These are phyloP conservation scores for Calidris pugnax DNA, from an alignment of 2,113 vertebrate species.

Conservation along the genomic window DNA sequence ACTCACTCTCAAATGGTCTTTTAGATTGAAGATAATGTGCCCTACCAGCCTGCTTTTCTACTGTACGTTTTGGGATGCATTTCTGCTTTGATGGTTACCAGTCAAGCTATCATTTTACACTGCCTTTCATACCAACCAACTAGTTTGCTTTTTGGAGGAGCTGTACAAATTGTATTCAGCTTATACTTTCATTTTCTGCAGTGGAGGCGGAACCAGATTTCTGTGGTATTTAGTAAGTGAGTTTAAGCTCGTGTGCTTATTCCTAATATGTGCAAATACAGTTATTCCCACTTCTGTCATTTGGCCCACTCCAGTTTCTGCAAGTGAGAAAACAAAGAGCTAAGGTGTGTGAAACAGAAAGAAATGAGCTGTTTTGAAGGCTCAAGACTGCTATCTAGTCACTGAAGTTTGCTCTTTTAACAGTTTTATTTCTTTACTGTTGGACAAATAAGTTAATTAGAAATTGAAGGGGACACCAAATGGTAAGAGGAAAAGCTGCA, in stretches of 20 bases:
- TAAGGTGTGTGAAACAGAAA: background rate
- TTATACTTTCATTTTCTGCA: background rate
- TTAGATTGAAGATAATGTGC: accelerated
- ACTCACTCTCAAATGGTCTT: background rate
- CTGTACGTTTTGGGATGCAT: accelerated
- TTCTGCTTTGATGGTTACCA: background rate
- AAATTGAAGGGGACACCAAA: background rate
- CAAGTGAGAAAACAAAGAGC: background rate
- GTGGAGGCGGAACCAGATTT: background rate
- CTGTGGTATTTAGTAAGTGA: background rate
- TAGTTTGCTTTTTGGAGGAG: background rate
- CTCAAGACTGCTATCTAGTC: background rate
- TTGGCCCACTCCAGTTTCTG: background rate
- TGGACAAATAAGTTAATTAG: background rate
- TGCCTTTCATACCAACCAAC: background rate
- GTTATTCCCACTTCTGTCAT: background rate
- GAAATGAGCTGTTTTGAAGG: background rate
- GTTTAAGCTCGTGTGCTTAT: background rate
- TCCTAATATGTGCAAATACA: accelerated
- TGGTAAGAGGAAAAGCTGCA: background rate
- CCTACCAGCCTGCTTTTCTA: background rate
- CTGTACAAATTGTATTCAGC: background rate
- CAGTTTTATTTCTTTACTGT: background rate
- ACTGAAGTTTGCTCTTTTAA: background rate
- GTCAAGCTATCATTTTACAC: background rate